Conservation (phyloP, 2,888 invertebrate genomes). For the Diaphora mendica region DNA sequence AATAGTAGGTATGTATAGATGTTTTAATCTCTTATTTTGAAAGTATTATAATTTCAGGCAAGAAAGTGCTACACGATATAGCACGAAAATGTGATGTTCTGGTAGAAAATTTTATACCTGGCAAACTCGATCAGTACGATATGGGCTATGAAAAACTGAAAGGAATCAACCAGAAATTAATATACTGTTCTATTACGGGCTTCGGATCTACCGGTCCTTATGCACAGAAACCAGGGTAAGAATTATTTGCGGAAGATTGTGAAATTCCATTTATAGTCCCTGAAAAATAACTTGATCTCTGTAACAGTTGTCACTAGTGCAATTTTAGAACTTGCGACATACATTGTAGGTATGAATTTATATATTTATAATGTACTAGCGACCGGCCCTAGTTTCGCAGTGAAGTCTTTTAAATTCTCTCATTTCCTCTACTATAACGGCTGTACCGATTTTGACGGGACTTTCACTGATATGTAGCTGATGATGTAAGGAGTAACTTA, state of each 20-base stretch:
- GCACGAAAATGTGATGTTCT: slow-evolving; percentile 93
- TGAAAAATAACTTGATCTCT: too few relatives aligned
- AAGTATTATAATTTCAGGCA: slow-evolving; percentile 62
- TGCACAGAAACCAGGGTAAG: slow-evolving; percentile 91
- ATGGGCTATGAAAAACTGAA: slow-evolving; percentile 93
- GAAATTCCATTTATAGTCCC: neutral
- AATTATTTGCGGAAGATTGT: neutral
- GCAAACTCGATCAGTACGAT: slow-evolving; percentile 91
- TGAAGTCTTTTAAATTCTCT: too few relatives aligned
- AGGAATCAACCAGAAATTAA: slow-evolving; percentile 90
- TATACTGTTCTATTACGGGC: slow-evolving; percentile 98
- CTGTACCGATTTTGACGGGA: too few relatives aligned
- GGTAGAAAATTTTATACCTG: slow-evolving; percentile 97
- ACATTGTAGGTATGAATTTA: too few relatives aligned
- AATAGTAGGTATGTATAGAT: too few relatives aligned
- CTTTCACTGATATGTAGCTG: too few relatives aligned
- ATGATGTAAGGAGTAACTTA: too few relatives aligned
- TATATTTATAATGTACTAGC: too few relatives aligned
- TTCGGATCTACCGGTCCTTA: slow-evolving; percentile 96
- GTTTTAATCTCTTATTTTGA: neutral
- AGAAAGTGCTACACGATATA: slow-evolving; percentile 89
- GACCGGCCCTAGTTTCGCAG: too few relatives aligned
- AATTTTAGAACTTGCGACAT: too few relatives aligned
- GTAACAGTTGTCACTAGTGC: too few relatives aligned
- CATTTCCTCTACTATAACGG: too few relatives aligned